These are phyloP conservation scores for Zosterops lateralis DNA, from an alignment of 2,113 vertebrate genomes.

Conservation along the genomic window DNA sequence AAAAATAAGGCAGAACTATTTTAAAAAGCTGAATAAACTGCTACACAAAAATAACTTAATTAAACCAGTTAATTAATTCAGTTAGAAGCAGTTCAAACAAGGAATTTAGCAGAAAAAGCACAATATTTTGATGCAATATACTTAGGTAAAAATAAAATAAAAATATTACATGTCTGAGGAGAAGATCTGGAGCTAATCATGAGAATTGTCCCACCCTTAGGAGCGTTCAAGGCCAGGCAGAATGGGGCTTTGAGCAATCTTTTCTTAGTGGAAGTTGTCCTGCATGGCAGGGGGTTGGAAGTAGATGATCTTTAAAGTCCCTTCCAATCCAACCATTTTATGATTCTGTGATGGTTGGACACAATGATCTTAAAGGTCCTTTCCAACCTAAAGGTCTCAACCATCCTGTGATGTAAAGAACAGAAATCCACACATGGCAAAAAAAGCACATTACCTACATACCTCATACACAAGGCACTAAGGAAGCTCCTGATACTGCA, in stretches of 20 bases:
- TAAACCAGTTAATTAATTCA: neutral
- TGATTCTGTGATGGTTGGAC: neutral
- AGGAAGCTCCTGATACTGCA: neutral
- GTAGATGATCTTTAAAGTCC: neutral
- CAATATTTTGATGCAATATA: neutral
- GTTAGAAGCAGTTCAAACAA: neutral
- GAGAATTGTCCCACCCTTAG: neutral
- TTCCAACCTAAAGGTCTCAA: neutral
- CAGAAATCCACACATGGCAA: neutral
- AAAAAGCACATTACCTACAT: neutral
- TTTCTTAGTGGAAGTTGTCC: neutral
- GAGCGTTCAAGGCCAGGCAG: neutral
- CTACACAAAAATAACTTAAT: neutral
- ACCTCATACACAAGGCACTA: neutral
- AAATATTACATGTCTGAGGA: neutral
- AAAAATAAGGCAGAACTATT: neutral
- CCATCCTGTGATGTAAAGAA: neutral
- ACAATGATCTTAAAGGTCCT: neutral
- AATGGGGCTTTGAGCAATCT: neutral
- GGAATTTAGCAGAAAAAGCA: neutral
- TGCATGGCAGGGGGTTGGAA: neutral
- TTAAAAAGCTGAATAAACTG: neutral
- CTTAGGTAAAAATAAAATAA: neutral
- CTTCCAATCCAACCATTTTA: neutral
- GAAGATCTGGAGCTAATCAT: neutral